Percentiles rank a stretch among this genome's conserved stretches.
These are phyloP conservation scores for Crax fasciolata DNA, from an alignment of 2,797 vertebrate genomes.

Conservation along the genomic window DNA sequence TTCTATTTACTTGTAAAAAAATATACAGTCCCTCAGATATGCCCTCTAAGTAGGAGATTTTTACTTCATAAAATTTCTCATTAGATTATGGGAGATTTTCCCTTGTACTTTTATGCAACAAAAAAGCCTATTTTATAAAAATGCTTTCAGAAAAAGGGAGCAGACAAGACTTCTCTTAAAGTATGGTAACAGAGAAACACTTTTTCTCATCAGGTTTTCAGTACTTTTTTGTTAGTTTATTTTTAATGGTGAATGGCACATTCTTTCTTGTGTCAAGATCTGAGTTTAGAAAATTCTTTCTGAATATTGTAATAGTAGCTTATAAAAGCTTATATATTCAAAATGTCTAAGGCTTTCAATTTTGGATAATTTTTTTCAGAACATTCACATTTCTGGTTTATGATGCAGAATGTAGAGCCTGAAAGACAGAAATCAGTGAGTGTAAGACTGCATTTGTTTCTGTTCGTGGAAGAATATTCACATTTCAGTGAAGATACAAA, in stretches of 20 bases:
- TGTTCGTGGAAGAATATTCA: not conserved
- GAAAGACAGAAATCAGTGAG: not conserved
- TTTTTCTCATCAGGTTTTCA: not conserved
- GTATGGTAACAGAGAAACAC: not conserved
- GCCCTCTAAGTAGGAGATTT: not conserved
- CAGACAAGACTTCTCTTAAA: not conserved
- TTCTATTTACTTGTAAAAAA: not conserved
- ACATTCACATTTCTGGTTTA: not conserved
- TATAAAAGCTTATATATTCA: slow-evolving; percentile 1
- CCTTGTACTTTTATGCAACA: not conserved
- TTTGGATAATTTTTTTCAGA: slow-evolving; percentile 5
- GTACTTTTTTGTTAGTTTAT: not conserved
- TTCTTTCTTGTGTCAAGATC: not conserved
- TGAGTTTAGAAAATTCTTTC: not conserved
- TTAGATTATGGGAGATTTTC: not conserved
- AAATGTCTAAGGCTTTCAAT: not conserved
- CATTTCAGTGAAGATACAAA: not conserved
- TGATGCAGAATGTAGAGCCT: not conserved
- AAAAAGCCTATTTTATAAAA: not conserved
- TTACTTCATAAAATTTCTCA: not conserved
- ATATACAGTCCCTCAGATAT: not conserved
- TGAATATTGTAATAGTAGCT: not conserved
- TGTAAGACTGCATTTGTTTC: not conserved
- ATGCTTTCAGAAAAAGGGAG: not conserved
- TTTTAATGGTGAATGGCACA: not conserved